These are phyloP conservation scores for Mustela nigripes DNA, from an alignment of 2,113 vertebrate species.

Conservation along the genomic window DNA sequence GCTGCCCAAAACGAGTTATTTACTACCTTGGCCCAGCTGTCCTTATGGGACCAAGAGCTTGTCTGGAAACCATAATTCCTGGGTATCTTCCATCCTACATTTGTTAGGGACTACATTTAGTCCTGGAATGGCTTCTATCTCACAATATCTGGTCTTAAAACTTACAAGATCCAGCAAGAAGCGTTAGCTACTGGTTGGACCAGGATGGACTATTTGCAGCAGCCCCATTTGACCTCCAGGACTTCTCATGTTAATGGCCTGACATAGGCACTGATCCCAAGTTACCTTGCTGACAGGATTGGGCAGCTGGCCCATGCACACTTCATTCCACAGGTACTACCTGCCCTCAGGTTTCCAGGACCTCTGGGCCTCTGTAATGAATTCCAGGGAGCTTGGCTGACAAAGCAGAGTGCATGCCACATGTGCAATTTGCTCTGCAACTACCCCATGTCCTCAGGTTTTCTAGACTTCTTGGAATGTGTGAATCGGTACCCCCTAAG, in stretches of 20 bases:
- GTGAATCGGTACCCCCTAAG: background rate
- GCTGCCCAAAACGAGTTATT: background rate
- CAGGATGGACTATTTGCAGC: background rate
- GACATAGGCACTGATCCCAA: background rate
- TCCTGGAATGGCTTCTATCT: background rate
- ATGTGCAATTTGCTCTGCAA: background rate
- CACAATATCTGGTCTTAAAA: background rate
- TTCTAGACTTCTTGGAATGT: background rate
- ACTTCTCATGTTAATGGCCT: background rate
- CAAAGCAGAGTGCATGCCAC: background rate
- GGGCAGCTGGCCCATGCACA: background rate
- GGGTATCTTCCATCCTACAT: background rate
- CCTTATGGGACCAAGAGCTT: background rate
- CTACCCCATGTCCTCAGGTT: background rate
- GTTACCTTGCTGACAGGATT: background rate
- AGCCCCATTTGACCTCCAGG: background rate
- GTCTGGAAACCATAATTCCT: background rate
- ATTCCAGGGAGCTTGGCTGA: background rate
- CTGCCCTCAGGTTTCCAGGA: no score
- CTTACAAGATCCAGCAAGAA: background rate
- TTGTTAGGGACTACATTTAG: background rate
- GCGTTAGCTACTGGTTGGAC: background rate
- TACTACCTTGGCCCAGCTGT: background rate
- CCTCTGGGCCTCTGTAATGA: no score
- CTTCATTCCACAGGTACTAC: background rate